Conservation (phyloP, 2,888 invertebrate species). For the Luperina testacea region DNA sequence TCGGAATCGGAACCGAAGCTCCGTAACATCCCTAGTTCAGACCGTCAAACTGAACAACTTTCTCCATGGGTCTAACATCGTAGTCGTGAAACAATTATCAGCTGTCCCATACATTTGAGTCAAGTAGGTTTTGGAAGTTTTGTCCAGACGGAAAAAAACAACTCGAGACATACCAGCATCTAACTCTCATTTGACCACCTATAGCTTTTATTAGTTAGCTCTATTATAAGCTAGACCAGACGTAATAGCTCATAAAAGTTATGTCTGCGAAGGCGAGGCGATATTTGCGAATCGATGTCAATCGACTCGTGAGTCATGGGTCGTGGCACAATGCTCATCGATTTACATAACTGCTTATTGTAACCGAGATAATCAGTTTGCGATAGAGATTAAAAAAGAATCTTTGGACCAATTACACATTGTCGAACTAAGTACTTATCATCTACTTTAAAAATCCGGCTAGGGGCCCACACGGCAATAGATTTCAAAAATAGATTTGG, state of each 20-base stretch:
- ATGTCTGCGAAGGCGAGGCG: conserved; percentile 52
- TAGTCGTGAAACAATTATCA: no score
- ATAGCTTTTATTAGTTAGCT: conserved; percentile 39
- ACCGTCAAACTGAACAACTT: no score
- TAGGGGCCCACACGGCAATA: no score
- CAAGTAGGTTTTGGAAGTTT: no score
- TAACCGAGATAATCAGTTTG: background rate
- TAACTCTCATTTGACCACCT: conserved; percentile 6
- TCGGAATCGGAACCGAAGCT: no score
- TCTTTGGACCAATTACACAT: background rate
- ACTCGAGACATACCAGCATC: background rate
- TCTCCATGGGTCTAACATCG: no score
- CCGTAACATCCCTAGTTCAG: no score
- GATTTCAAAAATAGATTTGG: no score
- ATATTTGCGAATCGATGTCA: conserved; percentile 44
- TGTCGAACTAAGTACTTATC: no score
- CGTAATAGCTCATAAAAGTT: conserved; percentile 62
- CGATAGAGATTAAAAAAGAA: background rate
- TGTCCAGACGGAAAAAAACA: no score
- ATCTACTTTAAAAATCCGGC: no score
- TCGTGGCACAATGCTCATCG: conserved; percentile 20
- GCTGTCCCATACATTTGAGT: no score
- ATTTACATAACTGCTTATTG: conserved; percentile 45
- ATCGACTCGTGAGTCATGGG: conserved; percentile 19
- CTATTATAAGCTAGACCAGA: conserved; percentile 50